A percentile compares a stretch with the other conserved stretches of the same genome.
phyloP scores from a whole-genome alignment of 30 jellyfish, hydroid and myxozoan genomes.

The Aurelia coerulea region DNA sequence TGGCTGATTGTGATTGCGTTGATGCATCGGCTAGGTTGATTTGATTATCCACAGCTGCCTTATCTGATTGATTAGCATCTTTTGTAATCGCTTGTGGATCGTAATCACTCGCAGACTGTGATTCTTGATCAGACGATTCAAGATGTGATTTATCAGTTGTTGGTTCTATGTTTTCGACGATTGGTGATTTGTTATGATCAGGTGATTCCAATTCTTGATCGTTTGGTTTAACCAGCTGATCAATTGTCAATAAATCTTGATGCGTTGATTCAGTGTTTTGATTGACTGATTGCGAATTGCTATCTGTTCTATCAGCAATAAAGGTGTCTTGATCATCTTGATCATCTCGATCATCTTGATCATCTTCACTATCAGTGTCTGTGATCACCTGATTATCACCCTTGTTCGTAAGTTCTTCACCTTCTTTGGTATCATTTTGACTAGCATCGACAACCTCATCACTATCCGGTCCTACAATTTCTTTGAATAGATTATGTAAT shows the following conservation, averaged over 20 bases:
- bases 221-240: not conserved
- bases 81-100: not conserved
- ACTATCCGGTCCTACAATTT: slow-evolving; percentile 13
- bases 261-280: slow-evolving; percentile 1
- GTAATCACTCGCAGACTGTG: not conserved
- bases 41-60: too few relatives aligned
- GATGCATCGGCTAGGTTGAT: too few relatives aligned
- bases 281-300: slow-evolving; percentile 3
- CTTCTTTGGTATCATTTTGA: not conserved
- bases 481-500: slow-evolving; percentile 38
- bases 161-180: not conserved
- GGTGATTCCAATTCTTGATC: slow-evolving; percentile 7
- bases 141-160: not conserved
- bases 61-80: too few relatives aligned
- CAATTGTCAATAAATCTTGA: not conserved
- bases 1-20: too few relatives aligned
- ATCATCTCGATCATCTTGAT: not conserved
- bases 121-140: not conserved
- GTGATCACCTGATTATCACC: not conserved
- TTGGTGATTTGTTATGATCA: not conserved
- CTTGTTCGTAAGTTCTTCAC: not conserved
- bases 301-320: not conserved
- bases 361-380: not conserved
- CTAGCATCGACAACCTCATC: slow-evolving; percentile 2
- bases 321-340: not conserved